Evolutionary conservation across 2,113 vertebrate genomes (phyloP).

Genomic region (Onychostoma macrolepis): DNA sequence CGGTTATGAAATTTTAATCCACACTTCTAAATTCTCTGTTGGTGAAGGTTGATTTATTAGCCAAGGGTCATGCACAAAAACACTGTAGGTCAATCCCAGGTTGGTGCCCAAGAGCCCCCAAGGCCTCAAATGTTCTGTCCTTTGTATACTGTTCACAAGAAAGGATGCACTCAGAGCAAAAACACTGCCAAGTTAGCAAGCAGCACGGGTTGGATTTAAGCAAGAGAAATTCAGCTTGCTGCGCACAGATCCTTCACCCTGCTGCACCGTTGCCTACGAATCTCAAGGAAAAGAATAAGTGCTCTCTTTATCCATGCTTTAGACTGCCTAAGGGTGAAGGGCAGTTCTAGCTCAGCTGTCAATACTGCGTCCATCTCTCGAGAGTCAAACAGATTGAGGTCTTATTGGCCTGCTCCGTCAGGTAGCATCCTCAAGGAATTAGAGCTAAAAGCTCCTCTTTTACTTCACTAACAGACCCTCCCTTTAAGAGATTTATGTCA

Average conservation of each 20-base stretch:
- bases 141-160: background rate
- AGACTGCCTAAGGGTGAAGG: slow-evolving; percentile 51
- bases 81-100: slow-evolving; percentile 41
- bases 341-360: slow-evolving; percentile 48
- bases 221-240: slow-evolving; percentile 41
- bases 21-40: slow-evolving; percentile 31
- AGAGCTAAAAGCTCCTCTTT: slow-evolving; percentile 50
- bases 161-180: slow-evolving; percentile 1
- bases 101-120: slow-evolving; percentile 10
- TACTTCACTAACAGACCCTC: slow-evolving; percentile 42
- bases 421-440: slow-evolving; percentile 54
- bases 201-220: slow-evolving; percentile 26
- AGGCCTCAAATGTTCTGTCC: background rate
- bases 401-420: slow-evolving; percentile 48
- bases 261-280: slow-evolving; percentile 38
- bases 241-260: slow-evolving; percentile 37
- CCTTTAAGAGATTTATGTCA: slow-evolving; percentile 34
- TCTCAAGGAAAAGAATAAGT: slow-evolving; percentile 52
- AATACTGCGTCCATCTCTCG: slow-evolving; percentile 45
- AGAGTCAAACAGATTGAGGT: slow-evolving; percentile 54
- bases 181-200: slow-evolving; percentile 9
- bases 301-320: slow-evolving; percentile 54
- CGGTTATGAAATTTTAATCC: slow-evolving; percentile 62
- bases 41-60: slow-evolving; percentile 45
- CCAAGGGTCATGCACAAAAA: slow-evolving; percentile 52